Evolutionary conservation across 2,113 vertebrate genomes (phyloP), one percentile per base, ranked within the genome.

Genomic region (Saccopteryx leptura): DNA sequence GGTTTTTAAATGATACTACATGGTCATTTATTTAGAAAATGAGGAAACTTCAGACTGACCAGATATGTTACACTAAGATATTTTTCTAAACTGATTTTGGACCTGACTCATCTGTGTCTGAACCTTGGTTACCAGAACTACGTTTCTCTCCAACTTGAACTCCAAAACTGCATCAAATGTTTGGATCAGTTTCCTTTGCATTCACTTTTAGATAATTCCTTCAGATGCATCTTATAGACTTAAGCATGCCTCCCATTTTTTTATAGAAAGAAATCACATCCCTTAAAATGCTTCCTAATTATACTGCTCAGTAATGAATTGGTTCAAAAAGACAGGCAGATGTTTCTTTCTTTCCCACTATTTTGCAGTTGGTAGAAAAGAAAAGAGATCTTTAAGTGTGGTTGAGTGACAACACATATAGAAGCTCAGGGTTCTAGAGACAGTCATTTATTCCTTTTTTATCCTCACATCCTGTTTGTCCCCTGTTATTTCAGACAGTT

Each of bases 1-100:
- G 39, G 39, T 28, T 87, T 96, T 71, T 86, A 96, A 91, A 52
- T 86, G 88, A 74, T 87, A 61, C 33, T 33, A n/a, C 33, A 61
- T 46, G 26, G 68, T 81, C 46, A 33, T 75, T 90, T 95, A 28
- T 95, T 91, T 66, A 92, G 85, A 69, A 90, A 96, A 50, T 33
- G 31, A 14, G 33, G 63, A 63, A n/a, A 58, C 50, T 56, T 14
- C 24, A 54, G 33, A 65, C 17, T 80, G 56, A 81, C 54, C 28
- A 61, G 46, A 86, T 26, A 52, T 7, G 68, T 33, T 28, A 12
- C 24, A 80, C 11, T 80, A 11, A 65, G 50, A 9, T 63, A 52
- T 74, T 71, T 80, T 12, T 94, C 52, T 86, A 54, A 84, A 18
- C 52, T 56, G 7, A 46, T 71, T 56, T 58, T 60, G 26, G 63